Percentiles rank a stretch among this genome's conserved stretches.
These are phyloP conservation scores for Syngnathus scovelli DNA, from an alignment of 2,113 vertebrate genomes.

Conservation along the genomic window DNA sequence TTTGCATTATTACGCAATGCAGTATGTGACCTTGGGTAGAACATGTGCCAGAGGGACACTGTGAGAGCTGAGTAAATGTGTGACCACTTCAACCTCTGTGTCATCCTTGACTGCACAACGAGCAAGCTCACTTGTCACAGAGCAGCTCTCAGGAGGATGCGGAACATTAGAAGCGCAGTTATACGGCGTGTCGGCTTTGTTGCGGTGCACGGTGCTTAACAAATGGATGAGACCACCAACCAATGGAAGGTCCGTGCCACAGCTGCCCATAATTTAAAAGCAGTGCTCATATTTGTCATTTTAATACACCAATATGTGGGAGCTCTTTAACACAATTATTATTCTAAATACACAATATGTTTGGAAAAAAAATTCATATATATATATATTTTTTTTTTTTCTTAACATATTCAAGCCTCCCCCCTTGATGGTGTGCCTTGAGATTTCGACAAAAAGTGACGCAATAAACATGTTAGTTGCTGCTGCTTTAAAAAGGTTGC, in stretches of 20 bases:
- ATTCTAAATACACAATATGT: no score
- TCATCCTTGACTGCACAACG: slow-evolving; percentile 65
- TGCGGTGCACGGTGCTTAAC: background rate
- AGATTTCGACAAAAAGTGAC: no score
- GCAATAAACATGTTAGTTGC: background rate
- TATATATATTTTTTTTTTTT: no score
- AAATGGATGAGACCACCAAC: background rate
- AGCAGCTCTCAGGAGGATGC: slow-evolving; percentile 36
- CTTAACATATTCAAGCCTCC: no score
- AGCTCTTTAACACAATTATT: no score
- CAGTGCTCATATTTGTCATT: background rate
- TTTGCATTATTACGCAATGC: slow-evolving; percentile 60
- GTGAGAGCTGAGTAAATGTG: slow-evolving; percentile 57
- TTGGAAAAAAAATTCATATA: no score
- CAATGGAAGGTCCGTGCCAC: background rate
- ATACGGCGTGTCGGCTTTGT: slow-evolving; percentile 11
- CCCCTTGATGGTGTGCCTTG: no score
- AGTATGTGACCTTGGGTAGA: slow-evolving; percentile 65
- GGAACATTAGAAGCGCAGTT: background rate
- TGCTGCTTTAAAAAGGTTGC: background rate
- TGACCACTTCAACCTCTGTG: slow-evolving; percentile 65
- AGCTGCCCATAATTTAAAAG: background rate
- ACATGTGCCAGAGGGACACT: slow-evolving; percentile 54
- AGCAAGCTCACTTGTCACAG: slow-evolving; percentile 42
- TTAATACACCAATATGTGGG: background rate